A percentile compares a stretch with the other conserved stretches of the same genome.
Evolutionary conservation across 2,113 vertebrate genomes (phyloP).

Genomic region (Oryzias melastigma): DNA sequence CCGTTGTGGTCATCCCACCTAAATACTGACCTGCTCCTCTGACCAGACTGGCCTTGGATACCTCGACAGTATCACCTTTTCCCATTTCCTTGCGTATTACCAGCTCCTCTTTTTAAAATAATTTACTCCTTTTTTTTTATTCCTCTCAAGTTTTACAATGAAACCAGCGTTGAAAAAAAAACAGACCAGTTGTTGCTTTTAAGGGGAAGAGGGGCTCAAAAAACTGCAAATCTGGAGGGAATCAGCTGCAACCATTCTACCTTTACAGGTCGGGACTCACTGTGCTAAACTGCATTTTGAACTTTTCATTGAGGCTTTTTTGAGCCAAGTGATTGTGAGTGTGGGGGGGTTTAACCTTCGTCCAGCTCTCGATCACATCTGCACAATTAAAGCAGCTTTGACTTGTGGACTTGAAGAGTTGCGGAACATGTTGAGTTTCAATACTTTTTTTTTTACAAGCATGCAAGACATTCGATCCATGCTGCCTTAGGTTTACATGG

Average conservation of each 20-base stretch:
- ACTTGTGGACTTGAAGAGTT: conserved; percentile 62
- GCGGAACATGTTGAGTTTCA: conserved; percentile 51
- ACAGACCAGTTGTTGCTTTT: conserved; percentile 28
- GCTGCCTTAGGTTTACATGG: conserved; percentile 93
- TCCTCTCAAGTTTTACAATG: conserved; percentile 28
- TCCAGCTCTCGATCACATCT: conserved; percentile 32
- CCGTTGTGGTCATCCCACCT: conserved; percentile 91
- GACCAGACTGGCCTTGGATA: conserved; percentile 63
- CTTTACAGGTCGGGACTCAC: conserved; percentile 86
- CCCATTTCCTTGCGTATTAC: conserved; percentile 33
- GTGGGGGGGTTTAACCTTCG: conserved; percentile 36
- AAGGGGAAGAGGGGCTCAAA: conserved; percentile 13
- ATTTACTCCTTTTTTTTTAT: conserved; percentile 6
- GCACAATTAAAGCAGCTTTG: conserved; percentile 53
- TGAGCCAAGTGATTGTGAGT: conserved; percentile 27
- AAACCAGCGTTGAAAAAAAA: conserved; percentile 43
- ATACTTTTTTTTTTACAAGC: conserved; percentile 55
- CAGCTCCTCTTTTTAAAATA: conserved; percentile 42
- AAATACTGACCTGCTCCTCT: conserved; percentile 78
- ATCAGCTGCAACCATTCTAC: conserved; percentile 87
- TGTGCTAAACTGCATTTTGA: conserved; percentile 79
- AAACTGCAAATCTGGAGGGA: conserved; percentile 71
- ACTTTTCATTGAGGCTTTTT: conserved; percentile 42
- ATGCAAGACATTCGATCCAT: conserved; percentile 79
- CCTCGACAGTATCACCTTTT: conserved; percentile 49